Percentiles rank a stretch among this genome's conserved stretches.
Evolutionary conservation across 2,888 invertebrate genomes (phyloP).

Genomic region (Sinodicranocentrus sp.): DNA sequence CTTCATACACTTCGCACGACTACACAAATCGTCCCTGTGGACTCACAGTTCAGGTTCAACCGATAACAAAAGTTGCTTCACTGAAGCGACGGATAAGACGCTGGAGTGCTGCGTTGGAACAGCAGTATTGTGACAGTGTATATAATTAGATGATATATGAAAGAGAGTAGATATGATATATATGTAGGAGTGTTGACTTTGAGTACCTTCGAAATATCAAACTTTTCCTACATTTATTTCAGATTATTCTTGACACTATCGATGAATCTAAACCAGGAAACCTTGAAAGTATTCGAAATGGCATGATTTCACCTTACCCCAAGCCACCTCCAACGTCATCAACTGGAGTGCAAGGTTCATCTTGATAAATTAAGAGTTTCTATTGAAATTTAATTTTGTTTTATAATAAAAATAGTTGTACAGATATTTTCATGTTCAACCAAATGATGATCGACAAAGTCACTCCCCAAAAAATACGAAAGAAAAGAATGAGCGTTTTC

Average conservation of each 20-base stretch:
- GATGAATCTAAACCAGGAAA: slow-evolving; percentile 66
- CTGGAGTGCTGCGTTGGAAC: slow-evolving; percentile 65
- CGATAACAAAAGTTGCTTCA: slow-evolving; percentile 92
- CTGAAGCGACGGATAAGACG: slow-evolving; percentile 81
- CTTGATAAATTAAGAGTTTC: too few species aligned
- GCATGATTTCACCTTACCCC: slow-evolving; percentile 60
- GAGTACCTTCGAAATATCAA: neutral
- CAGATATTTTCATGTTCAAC: slow-evolving; percentile 98
- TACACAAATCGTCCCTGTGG: slow-evolving; percentile 84
- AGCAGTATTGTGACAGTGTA: slow-evolving; percentile 7
- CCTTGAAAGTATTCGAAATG: slow-evolving; percentile 61
- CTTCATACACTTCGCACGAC: slow-evolving; percentile 97
- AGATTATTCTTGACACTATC: slow-evolving; percentile 64
- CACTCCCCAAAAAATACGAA: slow-evolving; percentile 85
- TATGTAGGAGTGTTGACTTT: too few species aligned
- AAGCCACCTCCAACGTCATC: slow-evolving; percentile 54
- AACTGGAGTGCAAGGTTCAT: slow-evolving; percentile 73
- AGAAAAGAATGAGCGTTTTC: slow-evolving; percentile 82
- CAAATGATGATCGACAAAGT: slow-evolving; percentile 98
- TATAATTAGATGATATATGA: too few species aligned
- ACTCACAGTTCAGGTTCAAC: slow-evolving; percentile 78
- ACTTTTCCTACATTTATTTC: neutral
- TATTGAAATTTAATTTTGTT: slow-evolving; percentile 74
- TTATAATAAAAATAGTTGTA: too few species aligned
- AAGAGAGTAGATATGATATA: too few species aligned